Evolutionary conservation across 2,797 vertebrate genomes (phyloP).

Genomic region (Paedocypris micromegethes): DNA sequence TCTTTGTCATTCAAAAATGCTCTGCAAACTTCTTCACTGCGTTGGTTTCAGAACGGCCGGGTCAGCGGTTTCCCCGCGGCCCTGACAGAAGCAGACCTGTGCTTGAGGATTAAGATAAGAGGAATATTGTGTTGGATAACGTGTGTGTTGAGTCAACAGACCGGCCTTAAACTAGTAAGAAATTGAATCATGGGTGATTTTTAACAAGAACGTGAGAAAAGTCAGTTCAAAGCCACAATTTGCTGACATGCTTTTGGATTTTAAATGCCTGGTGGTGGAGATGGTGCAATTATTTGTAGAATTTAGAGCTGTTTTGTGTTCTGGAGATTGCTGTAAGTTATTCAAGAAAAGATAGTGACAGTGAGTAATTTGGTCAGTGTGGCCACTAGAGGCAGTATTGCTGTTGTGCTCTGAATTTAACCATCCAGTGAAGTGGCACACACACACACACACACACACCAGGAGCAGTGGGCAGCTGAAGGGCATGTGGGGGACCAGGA

Average conservation of each 20-base stretch:
- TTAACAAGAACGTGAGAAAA: conserved; percentile 25
- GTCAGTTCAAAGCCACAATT: conserved; percentile 11
- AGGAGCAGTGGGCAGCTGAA: no score
- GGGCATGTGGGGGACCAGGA: no score
- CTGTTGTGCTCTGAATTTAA: no score
- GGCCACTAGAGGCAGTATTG: no score
- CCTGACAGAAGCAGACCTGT: conserved; percentile 24
- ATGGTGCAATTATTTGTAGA: no score
- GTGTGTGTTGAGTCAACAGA: conserved; percentile 36
- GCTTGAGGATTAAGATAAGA: conserved; percentile 47
- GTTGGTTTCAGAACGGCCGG: conserved; percentile 6
- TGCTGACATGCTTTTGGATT: conserved; percentile 26
- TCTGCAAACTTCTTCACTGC: conserved; percentile 20
- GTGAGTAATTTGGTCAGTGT: no score
- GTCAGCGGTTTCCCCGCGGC: conserved; percentile 48
- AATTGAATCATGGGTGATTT: conserved; percentile 35
- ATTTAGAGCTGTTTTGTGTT: no score
- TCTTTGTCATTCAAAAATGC: conserved; percentile 2
- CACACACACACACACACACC: no score
- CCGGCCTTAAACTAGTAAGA: conserved; percentile 34
- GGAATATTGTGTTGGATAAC: conserved; percentile 30
- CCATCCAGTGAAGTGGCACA: no score
- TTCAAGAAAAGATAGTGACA: no score
- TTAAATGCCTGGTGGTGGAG: not conserved
- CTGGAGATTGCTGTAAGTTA: no score